Evolutionary conservation across 2,113 vertebrate genomes (phyloP), one percentile per base, ranked within the genome.

Genomic region (Odocoileus hemionus): DNA sequence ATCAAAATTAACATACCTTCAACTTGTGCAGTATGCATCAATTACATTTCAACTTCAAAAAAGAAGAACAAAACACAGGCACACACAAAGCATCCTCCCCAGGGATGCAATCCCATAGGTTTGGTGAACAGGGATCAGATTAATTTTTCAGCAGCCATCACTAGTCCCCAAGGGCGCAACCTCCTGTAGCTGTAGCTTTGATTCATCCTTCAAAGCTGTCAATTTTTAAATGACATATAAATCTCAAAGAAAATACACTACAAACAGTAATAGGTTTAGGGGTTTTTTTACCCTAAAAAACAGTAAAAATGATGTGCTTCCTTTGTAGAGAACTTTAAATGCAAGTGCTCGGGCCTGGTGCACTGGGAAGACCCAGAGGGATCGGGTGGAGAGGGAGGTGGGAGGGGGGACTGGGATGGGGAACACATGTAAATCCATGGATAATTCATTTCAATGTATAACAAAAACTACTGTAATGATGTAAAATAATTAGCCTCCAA

Each of bases 181-280:
- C 5, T 91, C 57, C 36, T 26, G 5, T 78, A 28, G 14, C 74
- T 67, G 12, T 50, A 14, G 61, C 39, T 84, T 33, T 86, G 36
- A 89, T 76, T 96, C 8, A 55, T 85, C 92, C 52, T 88, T 50
- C 55, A 94, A 89, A 79, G 60, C 50, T 89, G 19, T 85, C 36
- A 21, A 86, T 82, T 92, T 89, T 92, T 61, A 89, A 91, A 67
- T 91, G 43, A 58, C 14, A 61, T 17, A 52, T 0, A 86, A 78
- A 95, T 88, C 13, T 94, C 45, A 97, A 93, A 91, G 55, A 78
- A 91, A 96, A 87, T 6, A 64, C 23, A 83, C 26, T 21, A 70
- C 52, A 57, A 91, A 84, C 13, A 67, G 45, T 45, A 92, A 93
- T 9, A 93, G 2, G 26, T 54, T 88, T 89, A 57, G 26, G 39